Percentiles rank a stretch among this genome's conserved stretches.
phyloP scores from a whole-genome alignment of 2,797 vertebrate species.

The Poeciliopsis gracilis region DNA sequence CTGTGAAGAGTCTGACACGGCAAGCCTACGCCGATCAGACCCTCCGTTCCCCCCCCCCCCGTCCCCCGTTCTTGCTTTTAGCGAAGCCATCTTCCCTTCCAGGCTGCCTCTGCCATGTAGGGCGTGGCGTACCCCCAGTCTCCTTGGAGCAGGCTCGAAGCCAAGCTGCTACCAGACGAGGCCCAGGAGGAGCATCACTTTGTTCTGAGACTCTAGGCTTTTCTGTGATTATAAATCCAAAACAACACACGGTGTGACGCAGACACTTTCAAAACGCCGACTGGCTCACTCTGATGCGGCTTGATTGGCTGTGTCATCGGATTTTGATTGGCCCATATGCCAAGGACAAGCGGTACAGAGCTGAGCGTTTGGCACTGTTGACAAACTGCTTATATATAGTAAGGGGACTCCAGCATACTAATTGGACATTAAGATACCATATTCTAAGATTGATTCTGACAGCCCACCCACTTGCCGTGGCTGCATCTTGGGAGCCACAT shows the following conservation, averaged over 20 bases:
- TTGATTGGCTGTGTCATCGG: conserved; percentile 66
- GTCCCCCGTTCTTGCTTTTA: neutral
- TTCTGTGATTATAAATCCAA: conserved; percentile 66
- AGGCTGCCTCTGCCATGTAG: conserved; percentile 23
- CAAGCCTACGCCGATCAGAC: neutral
- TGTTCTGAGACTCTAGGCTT: conserved; percentile 62
- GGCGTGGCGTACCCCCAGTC: conserved; percentile 18
- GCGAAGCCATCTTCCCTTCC: neutral
- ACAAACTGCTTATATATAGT: conserved; percentile 66
- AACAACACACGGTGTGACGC: conserved; percentile 51
- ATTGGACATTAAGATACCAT: conserved; percentile 58
- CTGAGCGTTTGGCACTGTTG: conserved; percentile 50
- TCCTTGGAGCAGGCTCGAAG: conserved; percentile 40
- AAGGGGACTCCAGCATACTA: conserved; percentile 62
- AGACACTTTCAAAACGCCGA: conserved; percentile 47
- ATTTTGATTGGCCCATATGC: conserved; percentile 65
- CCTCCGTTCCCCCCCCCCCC: neutral
- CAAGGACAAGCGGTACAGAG: conserved; percentile 60
- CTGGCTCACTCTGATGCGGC: conserved; percentile 52
- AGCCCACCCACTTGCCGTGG: conserved; percentile 28
- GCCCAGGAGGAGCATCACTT: conserved; percentile 59
- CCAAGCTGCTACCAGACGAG: conserved; percentile 66
- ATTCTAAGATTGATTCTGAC: conserved; percentile 54
- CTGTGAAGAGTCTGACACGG: neutral
- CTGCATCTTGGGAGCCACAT: conserved; percentile 27